Base-by-base conservation (phyloP, 2,797 vertebrate species). In the Mus spretus region DNA sequence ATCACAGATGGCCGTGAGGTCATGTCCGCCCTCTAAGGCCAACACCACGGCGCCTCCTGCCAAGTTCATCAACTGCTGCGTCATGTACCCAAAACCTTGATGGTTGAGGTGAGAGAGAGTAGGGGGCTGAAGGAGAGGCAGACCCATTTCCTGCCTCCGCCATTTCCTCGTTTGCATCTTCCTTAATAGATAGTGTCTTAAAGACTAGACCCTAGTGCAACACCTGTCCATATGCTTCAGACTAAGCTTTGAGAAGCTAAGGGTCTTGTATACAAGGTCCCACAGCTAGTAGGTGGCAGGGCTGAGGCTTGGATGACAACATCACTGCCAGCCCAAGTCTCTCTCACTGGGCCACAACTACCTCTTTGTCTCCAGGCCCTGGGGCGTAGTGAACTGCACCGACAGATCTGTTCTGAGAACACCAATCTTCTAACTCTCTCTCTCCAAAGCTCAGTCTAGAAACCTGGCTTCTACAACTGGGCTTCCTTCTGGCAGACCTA, bases 1-100 rank as follows among this genome's bases (percentile, higher is more conserved):
- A 0, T 99, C 99, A 13, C 99, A 99, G 98, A 99, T 99, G 92
- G 99, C 99, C 0, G 99, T 99, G 70, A 99, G 99, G 98, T 99
- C 99, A 1, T 99, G 99, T 85, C 99, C 99, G 5, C 99, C 99
- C 98, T 99, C 99, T 31, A 99, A 98, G 0, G 99, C 99, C 86
- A 99, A 98, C 96, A 99, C 99, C 88, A 99, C 84, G 6, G 99
- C 99, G 0, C 99, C 99, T 2, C 99, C 99, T 0, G 99, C 99
- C 96, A 99, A 98, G 91, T 98, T 98, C 99, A 99, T 99, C 97
- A 99, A 98, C 98, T 99, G 99, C 93, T 98, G 98, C 2, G 99
- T 99, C 99, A 99, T 98, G 98, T 99, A 99, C 96, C 99, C 99
- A 57, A 99, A 99, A 97, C 99, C 99, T 99, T 97, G 17, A 63